Evolutionary conservation across 2,797 vertebrate species (phyloP), one percentile per base, ranked within the genome.

Genomic region (Myotis pilosus): DNA sequence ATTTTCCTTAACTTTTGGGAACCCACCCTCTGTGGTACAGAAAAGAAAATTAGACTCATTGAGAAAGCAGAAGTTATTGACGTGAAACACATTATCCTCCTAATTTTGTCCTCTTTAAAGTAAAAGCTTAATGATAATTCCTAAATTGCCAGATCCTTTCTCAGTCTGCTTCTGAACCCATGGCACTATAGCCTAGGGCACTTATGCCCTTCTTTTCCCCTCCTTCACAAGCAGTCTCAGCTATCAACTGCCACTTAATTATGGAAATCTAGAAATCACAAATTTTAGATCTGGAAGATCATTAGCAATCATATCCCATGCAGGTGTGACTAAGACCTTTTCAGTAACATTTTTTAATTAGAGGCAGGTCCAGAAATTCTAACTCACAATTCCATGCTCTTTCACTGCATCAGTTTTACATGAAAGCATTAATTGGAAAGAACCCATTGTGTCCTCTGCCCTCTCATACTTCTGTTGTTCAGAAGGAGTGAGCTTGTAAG

Each of bases 1-100:
- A 19, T 55, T 92, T 66, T 85, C 44, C 47, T 96, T 91, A 25
- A 66, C 22, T 78, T 94, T 83, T 38, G 62, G 17, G 55, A 69
- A 71, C 28, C 3, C 25, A 74, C 19, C 51, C 19, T 84, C 20
- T 64, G 22, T 19, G 25, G 44, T 17, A 75, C 5, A 62, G 78
- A 91, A 72, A 68, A 74, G 12, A 6, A 62, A 92, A 86, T 51
- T 64, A 33, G 49, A 88, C 33, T 44, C 13, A 62, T 4, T 28
- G 33, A 78, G 38, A 20, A 85, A 96, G 20, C 57, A 84, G 22
- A 86, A 30, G 13, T 41, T 89, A 30, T 71, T 3, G 33, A n/a
- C 25, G 0, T 51, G 28, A 84, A n/a, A 60, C 6, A 62, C 66
- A 36, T 47, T 15, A 72, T 74, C n/a, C 13, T 94, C 51, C 53